These are phyloP conservation scores for Notarius lentiginosus DNA, from an alignment of 2,113 vertebrate species.

Conservation along the genomic window DNA sequence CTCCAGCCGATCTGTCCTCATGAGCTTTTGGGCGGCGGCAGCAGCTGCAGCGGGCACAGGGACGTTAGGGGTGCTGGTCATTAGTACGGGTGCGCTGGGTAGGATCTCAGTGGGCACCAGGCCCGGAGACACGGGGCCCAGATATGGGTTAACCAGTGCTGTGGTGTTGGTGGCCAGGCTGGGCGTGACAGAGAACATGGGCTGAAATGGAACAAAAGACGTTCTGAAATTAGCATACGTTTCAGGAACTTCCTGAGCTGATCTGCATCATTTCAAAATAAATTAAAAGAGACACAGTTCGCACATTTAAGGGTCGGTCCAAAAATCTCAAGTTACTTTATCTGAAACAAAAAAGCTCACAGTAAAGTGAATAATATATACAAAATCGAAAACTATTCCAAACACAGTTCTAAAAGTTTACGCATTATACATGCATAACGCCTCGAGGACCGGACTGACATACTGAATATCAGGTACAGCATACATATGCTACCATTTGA, in stretches of 20 bases:
- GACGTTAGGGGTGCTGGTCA: slow-evolving; percentile 87
- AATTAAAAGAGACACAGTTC: neutral
- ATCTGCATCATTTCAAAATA: neutral
- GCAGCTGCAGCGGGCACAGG: slow-evolving; percentile 87
- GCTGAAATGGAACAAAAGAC: slow-evolving; percentile 68
- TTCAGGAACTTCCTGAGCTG: neutral
- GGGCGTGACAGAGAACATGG: slow-evolving; percentile 94
- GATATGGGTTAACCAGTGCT: slow-evolving; percentile 89
- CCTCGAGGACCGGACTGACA: neutral
- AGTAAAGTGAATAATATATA: neutral
- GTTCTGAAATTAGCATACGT: neutral
- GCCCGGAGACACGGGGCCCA: slow-evolving; percentile 93
- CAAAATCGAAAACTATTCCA: neutral
- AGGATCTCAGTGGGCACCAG: slow-evolving; percentile 91
- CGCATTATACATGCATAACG: neutral
- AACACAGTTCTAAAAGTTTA: neutral
- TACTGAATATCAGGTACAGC: neutral
- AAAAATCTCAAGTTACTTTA: neutral
- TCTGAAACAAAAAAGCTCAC: neutral
- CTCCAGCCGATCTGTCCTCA: slow-evolving; percentile 97
- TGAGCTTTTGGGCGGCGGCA: slow-evolving; percentile 90
- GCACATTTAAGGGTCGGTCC: neutral
- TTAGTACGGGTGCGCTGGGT: slow-evolving; percentile 86
- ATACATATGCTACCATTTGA: neutral
- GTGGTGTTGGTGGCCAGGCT: slow-evolving; percentile 83